Evolutionary conservation across 1,140 invertebrate species (phyloP), one percentile per base, ranked within the genome.

Genomic region (Brachionus sp.): DNA sequence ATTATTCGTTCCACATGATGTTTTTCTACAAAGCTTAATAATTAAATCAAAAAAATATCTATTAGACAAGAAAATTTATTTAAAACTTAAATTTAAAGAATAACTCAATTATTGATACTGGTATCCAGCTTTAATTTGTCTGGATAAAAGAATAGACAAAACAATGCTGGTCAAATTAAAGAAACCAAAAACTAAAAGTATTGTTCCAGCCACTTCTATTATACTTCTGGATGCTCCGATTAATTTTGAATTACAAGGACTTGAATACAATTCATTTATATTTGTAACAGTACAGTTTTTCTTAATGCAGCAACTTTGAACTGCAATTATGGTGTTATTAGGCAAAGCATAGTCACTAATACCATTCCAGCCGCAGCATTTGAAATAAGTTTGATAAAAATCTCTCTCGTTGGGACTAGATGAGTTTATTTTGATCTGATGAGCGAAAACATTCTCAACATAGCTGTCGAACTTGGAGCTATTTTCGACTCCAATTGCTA

Each of bases 341-440:
- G 19, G 1, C 7, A 62, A 19, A 9, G 13, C 57, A 44, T 80
- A 80, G 37, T 80, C 77, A 9, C 46, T n/a, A 39, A 66, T 19
- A 25, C 77, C 62, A 57, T 66, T 39, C 77, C 77, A 80, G 19
- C 77, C 77, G 42, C 77, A 80, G 9, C 77, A 80, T 80, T 62
- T 25, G 16, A 80, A 80, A 62, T 62, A 39, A 2, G 1, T 19
- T 29, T 80, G 77, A 44, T 39, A 80, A 80, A 80, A 80, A 66
- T 57, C 46, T 42, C 77, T 39, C n/a, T 80, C 77, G 7, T 6
- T 19, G 23, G 16, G 5, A 23, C 62, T 13, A 25, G 35, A 35
- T 19, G 77, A 35, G 23, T 80, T 80, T 10, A 44, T n/a, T 19
- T 62, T 80, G 10, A 80, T 62, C 23, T 80, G 19, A 66, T 66